Evolutionary conservation across 2,113 vertebrate genomes (phyloP), one percentile per base, ranked within the genome.

Genomic region (Theropithecus gelada): DNA sequence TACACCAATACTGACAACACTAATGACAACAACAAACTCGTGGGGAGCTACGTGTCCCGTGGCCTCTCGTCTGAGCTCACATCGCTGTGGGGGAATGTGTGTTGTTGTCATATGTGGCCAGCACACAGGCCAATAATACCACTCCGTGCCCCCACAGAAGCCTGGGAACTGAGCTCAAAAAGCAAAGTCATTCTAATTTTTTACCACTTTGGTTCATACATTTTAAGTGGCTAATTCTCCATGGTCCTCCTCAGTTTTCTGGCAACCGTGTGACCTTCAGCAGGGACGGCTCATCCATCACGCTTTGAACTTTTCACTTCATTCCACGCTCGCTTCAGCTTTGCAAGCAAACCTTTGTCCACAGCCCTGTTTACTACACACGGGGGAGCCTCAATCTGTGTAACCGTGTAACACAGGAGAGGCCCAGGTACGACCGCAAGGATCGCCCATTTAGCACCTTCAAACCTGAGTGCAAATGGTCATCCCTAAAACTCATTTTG

Each of bases 271-370:
- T 99, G 99, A 99, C 99, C 99, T 99, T 99, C 99, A 99, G 98
- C 98, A 97, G 89, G 95, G 96, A 97, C 92, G 96, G 98, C 99
- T 99, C 99, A 99, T 99, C 99, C 99, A 99, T 99, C 99, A 99
- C 99, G 99, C 98, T 98, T 98, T 99, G 99, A 99, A 99, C 99
- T 99, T 99, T 99, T 99, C 99, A 99, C 98, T 99, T 98, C 97
- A 96, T 98, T 98, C 98, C 98, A 97, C 40, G 97, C 98, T 99
- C 98, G 98, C 98, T 98, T 99, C 98, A 98, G 98, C 98, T 93
- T 97, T 98, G 98, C 98, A 98, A 98, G 98, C 97, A 99, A 99
- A 99, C 99, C 99, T 99, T 99, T 99, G 99, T 99, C 98, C 94
- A 61, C 98, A 98, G 98, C 98, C 98, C 98, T 98, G 98, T 98